Evolutionary conservation across 2,113 vertebrate genomes (phyloP).

Genomic region (Sorex araneus): DNA sequence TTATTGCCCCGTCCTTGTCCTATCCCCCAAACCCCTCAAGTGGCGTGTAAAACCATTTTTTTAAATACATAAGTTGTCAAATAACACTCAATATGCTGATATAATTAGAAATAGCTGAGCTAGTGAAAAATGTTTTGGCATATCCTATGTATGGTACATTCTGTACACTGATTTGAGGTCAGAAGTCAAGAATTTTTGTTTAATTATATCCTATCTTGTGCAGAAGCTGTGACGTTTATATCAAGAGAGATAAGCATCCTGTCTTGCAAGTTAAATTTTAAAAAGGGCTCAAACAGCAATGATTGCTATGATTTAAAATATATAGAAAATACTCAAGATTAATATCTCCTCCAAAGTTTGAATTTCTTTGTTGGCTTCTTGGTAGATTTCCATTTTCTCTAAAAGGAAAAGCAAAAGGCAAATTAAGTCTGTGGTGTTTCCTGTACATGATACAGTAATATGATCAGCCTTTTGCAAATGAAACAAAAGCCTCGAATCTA

Average conservation of each 20-base stretch:
- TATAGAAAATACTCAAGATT: constrained; percentile 4
- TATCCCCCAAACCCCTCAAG: too few species aligned
- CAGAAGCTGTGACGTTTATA: constrained; percentile 67
- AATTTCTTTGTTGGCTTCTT: constrained; percentile 51
- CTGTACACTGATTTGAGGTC: constrained; percentile 68
- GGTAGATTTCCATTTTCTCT: constrained; percentile 50
- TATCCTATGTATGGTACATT: not conserved
- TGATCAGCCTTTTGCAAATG: constrained; percentile 21
- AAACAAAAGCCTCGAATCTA: constrained; percentile 70
- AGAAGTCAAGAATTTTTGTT: constrained; percentile 69
- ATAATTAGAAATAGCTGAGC: constrained; percentile 68
- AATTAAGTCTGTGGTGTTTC: constrained; percentile 69
- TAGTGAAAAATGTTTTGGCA: not conserved
- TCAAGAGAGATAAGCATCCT: constrained; percentile 70
- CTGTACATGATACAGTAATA: constrained; percentile 49
- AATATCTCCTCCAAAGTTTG: constrained; percentile 43
- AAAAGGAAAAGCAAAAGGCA: constrained; percentile 40
- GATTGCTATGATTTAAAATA: constrained; percentile 50
- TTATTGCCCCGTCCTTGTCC: too few species aligned
- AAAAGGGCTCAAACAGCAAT: constrained; percentile 70
- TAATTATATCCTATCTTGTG: constrained; percentile 71
- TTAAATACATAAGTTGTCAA: not conserved
- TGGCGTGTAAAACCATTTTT: not conserved
- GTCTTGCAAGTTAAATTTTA: constrained; percentile 55
- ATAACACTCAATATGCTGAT: not conserved